Conservation (phyloP, 2,797 vertebrate species). For the Artibeus jamaicensis region DNA sequence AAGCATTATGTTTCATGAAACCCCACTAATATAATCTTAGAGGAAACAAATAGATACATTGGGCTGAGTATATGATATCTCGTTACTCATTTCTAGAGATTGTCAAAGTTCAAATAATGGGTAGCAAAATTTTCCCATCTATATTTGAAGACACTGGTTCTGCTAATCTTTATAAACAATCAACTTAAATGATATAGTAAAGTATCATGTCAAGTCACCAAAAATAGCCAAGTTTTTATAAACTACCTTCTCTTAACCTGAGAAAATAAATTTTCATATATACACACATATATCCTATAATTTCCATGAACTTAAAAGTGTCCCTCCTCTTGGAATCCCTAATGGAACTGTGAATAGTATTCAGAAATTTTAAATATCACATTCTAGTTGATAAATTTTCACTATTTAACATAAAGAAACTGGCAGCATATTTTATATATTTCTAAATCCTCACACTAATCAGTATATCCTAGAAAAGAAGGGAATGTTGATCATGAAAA, state of each 20-base stretch:
- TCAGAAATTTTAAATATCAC: background rate
- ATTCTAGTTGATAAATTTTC: background rate
- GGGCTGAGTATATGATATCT: background rate
- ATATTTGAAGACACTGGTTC: background rate
- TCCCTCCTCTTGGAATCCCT: background rate
- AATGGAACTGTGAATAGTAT: background rate
- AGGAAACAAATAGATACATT: background rate
- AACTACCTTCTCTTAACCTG: background rate
- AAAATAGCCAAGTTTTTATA: background rate
- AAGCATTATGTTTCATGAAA: background rate
- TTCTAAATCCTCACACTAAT: background rate
- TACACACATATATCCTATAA: background rate
- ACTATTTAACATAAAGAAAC: constrained; percentile 5
- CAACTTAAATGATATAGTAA: background rate
- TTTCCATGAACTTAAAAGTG: background rate
- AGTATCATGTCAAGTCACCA: background rate
- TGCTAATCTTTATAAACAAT: constrained; percentile 15
- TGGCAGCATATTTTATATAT: background rate
- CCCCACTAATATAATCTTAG: background rate
- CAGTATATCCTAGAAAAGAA: background rate
- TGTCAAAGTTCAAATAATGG: constrained; percentile 2
- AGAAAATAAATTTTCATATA: background rate
- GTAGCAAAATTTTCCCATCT: background rate
- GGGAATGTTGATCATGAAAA: background rate
- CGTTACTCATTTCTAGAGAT: background rate